Evolutionary conservation across 2,888 invertebrate species (phyloP), one percentile per base, ranked within the genome.

Genomic region (Scaptomyza cyrtandrae): DNA sequence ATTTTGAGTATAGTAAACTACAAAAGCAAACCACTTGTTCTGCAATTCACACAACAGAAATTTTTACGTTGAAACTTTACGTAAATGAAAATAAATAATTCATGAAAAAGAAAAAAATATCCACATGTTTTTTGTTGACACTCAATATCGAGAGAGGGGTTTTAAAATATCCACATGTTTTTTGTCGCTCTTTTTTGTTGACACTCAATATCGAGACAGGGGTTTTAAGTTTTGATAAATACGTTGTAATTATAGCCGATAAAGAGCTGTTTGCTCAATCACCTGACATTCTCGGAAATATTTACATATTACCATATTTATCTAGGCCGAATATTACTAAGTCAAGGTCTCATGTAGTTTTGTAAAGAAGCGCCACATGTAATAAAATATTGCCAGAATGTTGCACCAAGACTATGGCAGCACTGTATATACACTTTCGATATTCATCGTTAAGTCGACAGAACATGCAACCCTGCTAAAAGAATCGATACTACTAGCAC

Each of bases 401-500:
- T 2, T 6, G 6, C 3, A 19, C 16, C 3, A 6, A 6, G 19
- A 0, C 2, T 24, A 13, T 46, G 64, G 54, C 53, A 60, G n/a
- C 52, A 13, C 44, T 45, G 7, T 5, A 10, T 14, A 2, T 1
- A 39, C 3, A 3, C 3, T 4, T 16, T 11, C 44, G 27, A 46
- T 45, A 4, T 2, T 6, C 43, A 62, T 56, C 71, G 72, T 27
- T 7, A 35, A 0, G 9, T 3, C 1, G 6, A 7, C 1, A 1
- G n/a, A 4, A 0, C 13, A 31, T 44, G 31, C 76, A 66, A 41
- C 71, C 41, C 58, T 71, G 52, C 5, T 0, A 0, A 35, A 16
- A 19, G n/a, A 27, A 71, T 71, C 59, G 67, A 48, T 67, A 44
- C 27, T 14, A 5, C 6, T 59, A 9, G 27, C 58, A 75, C 58